Percentiles rank a stretch among this genome's conserved stretches.
These are phyloP conservation scores for Bellardia pandia DNA, from an alignment of 2,888 invertebrate genomes.

Conservation along the genomic window DNA sequence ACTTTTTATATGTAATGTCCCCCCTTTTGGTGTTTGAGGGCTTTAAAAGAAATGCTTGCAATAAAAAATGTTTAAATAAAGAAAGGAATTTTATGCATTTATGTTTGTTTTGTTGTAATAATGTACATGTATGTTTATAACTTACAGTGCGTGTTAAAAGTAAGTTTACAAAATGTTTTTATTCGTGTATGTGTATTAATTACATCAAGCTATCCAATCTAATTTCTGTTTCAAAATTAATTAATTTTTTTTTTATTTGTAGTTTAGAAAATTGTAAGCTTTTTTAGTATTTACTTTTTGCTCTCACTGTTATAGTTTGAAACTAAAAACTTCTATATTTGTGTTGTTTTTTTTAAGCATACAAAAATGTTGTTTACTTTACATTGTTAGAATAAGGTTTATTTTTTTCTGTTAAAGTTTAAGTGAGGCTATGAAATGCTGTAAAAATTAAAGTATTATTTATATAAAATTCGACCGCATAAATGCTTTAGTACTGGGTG, in stretches of 20 bases:
- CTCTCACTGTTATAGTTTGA: not conserved
- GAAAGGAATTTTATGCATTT: slow-evolving; percentile 40
- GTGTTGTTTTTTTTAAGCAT: not conserved
- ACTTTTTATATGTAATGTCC: slow-evolving; percentile 7
- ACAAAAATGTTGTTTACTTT: not conserved
- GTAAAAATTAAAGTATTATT: too few relatives aligned
- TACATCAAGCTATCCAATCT: too few relatives aligned
- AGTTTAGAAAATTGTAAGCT: too few relatives aligned
- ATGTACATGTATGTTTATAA: not conserved
- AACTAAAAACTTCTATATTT: slow-evolving; percentile 13
- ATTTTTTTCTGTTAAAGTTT: not conserved
- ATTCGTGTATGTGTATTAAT: not conserved
- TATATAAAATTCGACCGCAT: too few relatives aligned
- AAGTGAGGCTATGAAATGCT: too few relatives aligned
- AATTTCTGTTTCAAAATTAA: too few relatives aligned
- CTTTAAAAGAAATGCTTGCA: slow-evolving; percentile 12
- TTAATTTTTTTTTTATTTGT: too few relatives aligned
- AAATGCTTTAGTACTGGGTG: too few relatives aligned
- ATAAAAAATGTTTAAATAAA: slow-evolving; percentile 12
- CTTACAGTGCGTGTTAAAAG: not conserved
- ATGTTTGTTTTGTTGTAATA: slow-evolving; percentile 12
- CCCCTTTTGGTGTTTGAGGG: not conserved
- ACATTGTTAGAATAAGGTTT: not conserved
- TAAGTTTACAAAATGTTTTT: not conserved
- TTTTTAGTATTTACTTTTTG: not conserved